Evolutionary conservation across 2,888 invertebrate species (phyloP), one percentile per base, ranked within the genome.

Genomic region (Pegoplata infirma): DNA sequence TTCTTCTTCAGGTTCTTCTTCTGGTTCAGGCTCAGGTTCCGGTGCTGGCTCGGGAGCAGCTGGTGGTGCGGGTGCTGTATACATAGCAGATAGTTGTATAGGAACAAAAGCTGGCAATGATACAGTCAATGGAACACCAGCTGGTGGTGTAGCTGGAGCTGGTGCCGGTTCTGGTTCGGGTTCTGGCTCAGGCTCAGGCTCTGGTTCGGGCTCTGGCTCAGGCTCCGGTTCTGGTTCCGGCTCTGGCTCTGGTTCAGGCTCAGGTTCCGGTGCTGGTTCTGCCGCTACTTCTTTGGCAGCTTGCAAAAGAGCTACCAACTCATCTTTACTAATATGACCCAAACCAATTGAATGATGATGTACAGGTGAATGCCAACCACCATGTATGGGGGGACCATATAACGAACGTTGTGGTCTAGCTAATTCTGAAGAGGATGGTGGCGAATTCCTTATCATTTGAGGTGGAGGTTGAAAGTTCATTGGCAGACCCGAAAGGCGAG

Each of bases 171-270:
- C 81, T 0, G 82, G 81, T 23, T 58, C 78, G 0, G 63, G 28
- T 80, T 83, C 86, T 0, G 90, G 86, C 47, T 89, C 87, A 0
- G 90, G 86, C 64, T 90, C 90, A 0, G 85, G 83, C 3, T 82
- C 86, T 0, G 84, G 84, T 0, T 82, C 87, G 0, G 88, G 84
- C 66, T 89, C 87, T 1, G 90, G 87, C 63, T 90, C 89, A 0
- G 90, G 85, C 81, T 90, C 88, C 0, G 91, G 85, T 68, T 89
- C 86, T 0, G 91, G 89, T 83, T 91, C 90, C 0, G 90, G 84
- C 14, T 84, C 85, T 0, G 87, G 81, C 58, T 85, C 85, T 0
- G 90, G 87, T 72, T 91, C 90, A 0, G 90, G 87, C 8, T 61
- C 82, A 0, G 88, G 82, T 7, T 82, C 83, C 0, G 90, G 86